phyloP scores from a whole-genome alignment of 2,797 vertebrate genomes.

The Cyprinodon diabolis region DNA sequence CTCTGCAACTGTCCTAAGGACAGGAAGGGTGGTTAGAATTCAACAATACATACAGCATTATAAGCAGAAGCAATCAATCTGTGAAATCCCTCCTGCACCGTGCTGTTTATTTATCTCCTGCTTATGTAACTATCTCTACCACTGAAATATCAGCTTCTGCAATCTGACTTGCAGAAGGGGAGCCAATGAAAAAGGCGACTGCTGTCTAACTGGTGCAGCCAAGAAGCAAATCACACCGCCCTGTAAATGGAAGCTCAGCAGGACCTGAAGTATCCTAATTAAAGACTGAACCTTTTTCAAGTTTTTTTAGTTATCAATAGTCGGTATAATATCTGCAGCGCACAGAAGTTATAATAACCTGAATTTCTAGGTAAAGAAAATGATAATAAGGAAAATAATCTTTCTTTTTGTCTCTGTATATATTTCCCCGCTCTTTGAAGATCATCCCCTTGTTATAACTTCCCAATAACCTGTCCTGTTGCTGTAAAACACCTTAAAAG shows the following conservation, averaged over 20 bases:
- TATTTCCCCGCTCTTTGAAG: no score
- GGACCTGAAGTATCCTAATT: background rate
- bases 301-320: background rate
- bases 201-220: conserved; percentile 17
- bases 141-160: conserved; percentile 27
- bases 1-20: conserved; percentile 66
- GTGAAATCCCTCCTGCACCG: background rate
- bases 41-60: background rate
- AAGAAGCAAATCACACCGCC: conserved; percentile 20
- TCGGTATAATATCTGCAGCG: background rate
- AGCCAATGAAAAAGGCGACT: conserved; percentile 47
- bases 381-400: no score
- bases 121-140: conserved; percentile 1
- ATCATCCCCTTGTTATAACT: no score
- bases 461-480: no score
- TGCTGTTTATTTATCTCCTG: conserved; percentile 3
- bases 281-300: background rate
- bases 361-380: background rate
- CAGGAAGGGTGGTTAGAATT: accelerated
- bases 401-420: no score
- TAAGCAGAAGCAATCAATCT: background rate
- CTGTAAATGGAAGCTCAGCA: conserved; percentile 9
- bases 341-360: background rate
- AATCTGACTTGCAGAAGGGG: conserved; percentile 29
- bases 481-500: no score